Percentiles rank a stretch among this genome's conserved stretches.
Conservation (phyloP, 2,113 vertebrate genomes). For the Corythaixoides concolor region DNA sequence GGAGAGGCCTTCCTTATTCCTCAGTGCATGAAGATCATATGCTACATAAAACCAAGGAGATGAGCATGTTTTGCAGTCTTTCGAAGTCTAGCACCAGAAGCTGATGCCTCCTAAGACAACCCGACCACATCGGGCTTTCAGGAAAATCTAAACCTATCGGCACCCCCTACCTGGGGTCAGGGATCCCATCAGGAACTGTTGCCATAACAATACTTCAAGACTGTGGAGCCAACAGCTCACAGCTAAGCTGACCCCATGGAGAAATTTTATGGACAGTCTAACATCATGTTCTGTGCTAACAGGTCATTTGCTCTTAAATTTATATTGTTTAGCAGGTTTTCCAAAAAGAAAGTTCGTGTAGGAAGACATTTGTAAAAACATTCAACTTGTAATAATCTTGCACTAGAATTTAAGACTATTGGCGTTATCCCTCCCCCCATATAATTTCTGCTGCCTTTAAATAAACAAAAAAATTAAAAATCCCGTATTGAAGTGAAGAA, state of each 20-base stretch:
- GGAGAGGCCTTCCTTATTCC: neutral
- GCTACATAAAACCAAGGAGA: neutral
- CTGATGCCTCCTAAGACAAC: neutral
- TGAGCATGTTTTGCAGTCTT: neutral
- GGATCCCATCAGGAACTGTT: neutral
- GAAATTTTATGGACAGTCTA: neutral
- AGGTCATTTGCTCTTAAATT: neutral
- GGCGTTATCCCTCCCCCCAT: fast-evolving
- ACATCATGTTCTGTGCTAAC: neutral
- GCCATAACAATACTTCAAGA: fast-evolving
- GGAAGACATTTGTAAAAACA: neutral
- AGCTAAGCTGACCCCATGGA: neutral
- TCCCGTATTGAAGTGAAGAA: neutral
- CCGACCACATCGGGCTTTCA: fast-evolving
- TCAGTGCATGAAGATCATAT: neutral
- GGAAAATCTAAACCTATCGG: neutral
- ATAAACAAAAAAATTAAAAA: neutral
- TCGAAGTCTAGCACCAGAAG: neutral
- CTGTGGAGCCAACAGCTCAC: neutral
- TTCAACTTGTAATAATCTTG: neutral
- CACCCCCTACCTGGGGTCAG: neutral
- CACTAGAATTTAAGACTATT: neutral
- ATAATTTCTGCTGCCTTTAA: neutral
- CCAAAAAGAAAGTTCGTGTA: neutral
- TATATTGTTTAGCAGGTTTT: neutral